Base-by-base conservation (phyloP, 1,140 invertebrate species). In the Conopomorpha cramerella region DNA sequence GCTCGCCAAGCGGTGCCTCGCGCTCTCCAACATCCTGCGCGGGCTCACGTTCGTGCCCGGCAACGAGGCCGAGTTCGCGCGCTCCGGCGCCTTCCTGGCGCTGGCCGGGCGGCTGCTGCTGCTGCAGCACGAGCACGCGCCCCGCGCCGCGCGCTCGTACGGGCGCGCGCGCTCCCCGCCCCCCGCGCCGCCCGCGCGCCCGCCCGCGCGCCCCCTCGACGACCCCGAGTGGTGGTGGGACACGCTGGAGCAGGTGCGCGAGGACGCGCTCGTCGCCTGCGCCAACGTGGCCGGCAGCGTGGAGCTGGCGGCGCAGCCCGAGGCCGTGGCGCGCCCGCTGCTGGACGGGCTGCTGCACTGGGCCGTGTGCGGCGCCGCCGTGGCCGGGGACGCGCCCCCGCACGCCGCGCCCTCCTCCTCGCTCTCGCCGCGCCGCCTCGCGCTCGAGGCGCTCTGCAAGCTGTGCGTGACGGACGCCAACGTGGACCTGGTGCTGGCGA, bases 1-100 rank as follows among this genome's bases (percentile, higher is more conserved):
- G 39, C 68, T 97, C 16, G 91, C 91, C 1, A 84, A 90, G 38
- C 84, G 95, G 38, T 96, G 93, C 70, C 85, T 97, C 17, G 93
- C 92, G 62, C 79, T 97, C 38, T 96, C 92, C 31, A 91, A 96
- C 78, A 91, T 96, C 78, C 80, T 99, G 34, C 85, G 97, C 40
- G 98, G 96, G 68, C 82, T 99, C 45, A 97, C 95, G 0, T 99
- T 98, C 79, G 91, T 99, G 53, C 95, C 95, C 27, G 95, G 95
- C 30, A 99, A 99, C 72, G 96, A 99, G 71, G 77, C 78, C 7
- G 91, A 96, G 54, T 90, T 99, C 77, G 88, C 92, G n/a, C 90
- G 90, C 56, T 93, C 91, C 57, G 80, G 86, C 2, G 88, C 88
- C 6, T 91, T 99, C 52, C 81, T 99, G 28, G 86, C 88, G 36